Percentiles rank a stretch among this genome's conserved stretches.
Conservation (phyloP, 2,797 vertebrate species). For the Gymnodraco acuticeps region DNA sequence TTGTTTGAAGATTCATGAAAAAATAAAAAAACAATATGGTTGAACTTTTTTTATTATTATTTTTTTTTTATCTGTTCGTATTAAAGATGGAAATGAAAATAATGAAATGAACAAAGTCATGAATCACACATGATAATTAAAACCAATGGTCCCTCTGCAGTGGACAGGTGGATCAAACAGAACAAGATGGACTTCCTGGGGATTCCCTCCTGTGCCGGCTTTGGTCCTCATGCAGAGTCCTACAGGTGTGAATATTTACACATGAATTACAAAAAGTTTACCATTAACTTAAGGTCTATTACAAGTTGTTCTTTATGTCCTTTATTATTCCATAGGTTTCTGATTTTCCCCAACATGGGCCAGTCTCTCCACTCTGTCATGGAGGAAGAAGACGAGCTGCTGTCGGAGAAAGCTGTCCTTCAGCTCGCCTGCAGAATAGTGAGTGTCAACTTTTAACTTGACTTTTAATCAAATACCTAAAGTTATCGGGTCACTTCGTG, state of each 20-base stretch:
- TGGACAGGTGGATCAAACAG: constrained; percentile 92
- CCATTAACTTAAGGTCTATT: background rate
- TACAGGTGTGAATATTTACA: constrained; percentile 86
- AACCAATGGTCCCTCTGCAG: constrained; percentile 73
- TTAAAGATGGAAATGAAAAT: no score
- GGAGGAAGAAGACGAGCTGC: constrained; percentile 66
- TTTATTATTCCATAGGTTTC: constrained; percentile 84
- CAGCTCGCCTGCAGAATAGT: constrained; percentile 91
- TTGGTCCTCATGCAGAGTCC: constrained; percentile 88
- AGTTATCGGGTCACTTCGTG: background rate
- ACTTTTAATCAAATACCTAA: no score
- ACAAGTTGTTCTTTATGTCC: constrained; percentile 17
- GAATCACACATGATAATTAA: background rate
- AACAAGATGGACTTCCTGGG: constrained; percentile 87
- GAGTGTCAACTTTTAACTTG: constrained; percentile 51
- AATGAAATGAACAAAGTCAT: no score
- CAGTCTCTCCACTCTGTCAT: constrained; percentile 87
- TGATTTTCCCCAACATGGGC: constrained; percentile 91
- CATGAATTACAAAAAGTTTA: background rate
- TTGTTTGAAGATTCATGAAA: no score
- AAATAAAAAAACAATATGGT: no score
- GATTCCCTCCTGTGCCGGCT: constrained; percentile 90
- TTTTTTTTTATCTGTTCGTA: no score
- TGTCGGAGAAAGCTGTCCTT: constrained; percentile 85
- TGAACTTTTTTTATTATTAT: no score